Evolutionary conservation across 2,888 invertebrate species (phyloP), one percentile per base, ranked within the genome.

Genomic region (Aphodius granarius): DNA sequence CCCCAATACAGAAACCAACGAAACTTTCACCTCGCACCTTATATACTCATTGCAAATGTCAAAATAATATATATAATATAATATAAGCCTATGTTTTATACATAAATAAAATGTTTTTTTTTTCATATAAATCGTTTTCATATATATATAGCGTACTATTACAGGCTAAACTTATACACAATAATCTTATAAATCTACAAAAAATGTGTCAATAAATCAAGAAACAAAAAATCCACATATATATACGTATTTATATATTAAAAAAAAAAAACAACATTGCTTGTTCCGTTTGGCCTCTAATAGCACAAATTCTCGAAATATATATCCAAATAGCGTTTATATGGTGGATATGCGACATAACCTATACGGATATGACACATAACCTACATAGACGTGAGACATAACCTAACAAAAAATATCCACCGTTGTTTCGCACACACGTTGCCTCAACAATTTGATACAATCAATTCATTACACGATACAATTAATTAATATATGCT

Each of bases 401-500:
- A 43, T 43, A 43, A 43, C 43, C 43, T 71, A 72, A 76, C 23
- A 75, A 72, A 73, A 66, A 72, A 75, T 80, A 78, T 83, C 83
- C 84, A 84, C 83, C 82, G 81, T 81, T 83, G 84, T 82, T 83
- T 83, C 83, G 83, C 84, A 83, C 43, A 13, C 43, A 43, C 43
- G 13, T 13, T 43, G 43, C 83, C 83, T 83, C 81, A 81, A 84
- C 84, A 85, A 82, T 84, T 82, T 43, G 43, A 43, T 43, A 43
- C 43, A 43, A 43, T 43, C 43, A 13, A 13, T 43, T 43, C n/a
- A n/a, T n/a, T 43, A 43, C 13, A 43, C 43, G 43, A 43, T 43
- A 43, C 13, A 85, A 83, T 84, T 83, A 82, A 84, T 85, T 82
- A 83, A 82, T 80, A 82, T 82, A 82, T 85, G 84, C 86, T 87